Evolutionary conservation across 2,113 vertebrate genomes (phyloP).

Genomic region (Alaudala cheleensis): DNA sequence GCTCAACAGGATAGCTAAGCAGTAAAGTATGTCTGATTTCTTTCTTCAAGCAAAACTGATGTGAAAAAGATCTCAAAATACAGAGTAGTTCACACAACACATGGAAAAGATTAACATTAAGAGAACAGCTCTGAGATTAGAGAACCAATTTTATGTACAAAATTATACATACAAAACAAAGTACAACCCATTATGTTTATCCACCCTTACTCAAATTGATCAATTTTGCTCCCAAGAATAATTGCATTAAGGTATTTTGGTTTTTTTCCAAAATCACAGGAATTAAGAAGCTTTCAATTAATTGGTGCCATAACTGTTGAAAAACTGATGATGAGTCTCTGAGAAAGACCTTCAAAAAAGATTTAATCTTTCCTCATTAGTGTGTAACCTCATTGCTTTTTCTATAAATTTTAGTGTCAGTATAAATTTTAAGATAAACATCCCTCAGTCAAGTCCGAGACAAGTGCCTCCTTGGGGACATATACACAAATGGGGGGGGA

Average conservation of each 20-base stretch:
- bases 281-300: background rate
- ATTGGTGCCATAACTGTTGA: background rate
- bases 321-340: background rate
- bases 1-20: slow-evolving; percentile 34
- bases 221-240: background rate
- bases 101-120: background rate
- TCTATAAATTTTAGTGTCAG: background rate
- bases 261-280: background rate
- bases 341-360: background rate
- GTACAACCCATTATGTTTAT: background rate
- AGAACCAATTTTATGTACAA: background rate
- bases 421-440: background rate
- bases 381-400: background rate
- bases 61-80: background rate
- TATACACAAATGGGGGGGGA: background rate
- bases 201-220: background rate
- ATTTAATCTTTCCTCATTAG: background rate
- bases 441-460: background rate
- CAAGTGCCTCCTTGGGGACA: background rate
- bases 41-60: background rate
- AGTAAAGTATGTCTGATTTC: slow-evolving; percentile 46
- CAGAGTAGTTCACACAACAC: background rate
- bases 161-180: background rate
- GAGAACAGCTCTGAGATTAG: background rate
- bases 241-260: background rate